Percentiles rank a stretch among this genome's conserved stretches.
These are phyloP conservation scores for Saccopteryx bilineata DNA, from an alignment of 2,113 vertebrate species.

Conservation along the genomic window DNA sequence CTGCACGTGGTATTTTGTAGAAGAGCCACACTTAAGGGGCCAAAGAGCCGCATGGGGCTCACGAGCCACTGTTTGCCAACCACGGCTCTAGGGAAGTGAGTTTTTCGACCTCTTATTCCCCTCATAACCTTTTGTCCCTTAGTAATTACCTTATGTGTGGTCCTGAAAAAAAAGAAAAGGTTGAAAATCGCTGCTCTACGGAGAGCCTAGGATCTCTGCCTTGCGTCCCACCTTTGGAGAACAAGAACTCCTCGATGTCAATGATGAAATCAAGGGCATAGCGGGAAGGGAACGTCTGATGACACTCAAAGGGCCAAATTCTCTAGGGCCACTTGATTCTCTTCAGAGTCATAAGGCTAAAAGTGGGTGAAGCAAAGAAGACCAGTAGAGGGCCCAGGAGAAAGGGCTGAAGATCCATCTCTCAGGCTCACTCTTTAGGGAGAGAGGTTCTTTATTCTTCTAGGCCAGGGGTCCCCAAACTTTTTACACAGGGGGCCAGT, in stretches of 20 bases:
- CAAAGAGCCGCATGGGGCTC: no score
- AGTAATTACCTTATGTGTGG: no score
- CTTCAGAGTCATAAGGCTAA: background rate
- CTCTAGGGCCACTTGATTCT: background rate
- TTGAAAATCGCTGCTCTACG: background rate
- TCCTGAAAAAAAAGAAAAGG: no score
- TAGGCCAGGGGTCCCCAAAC: no score
- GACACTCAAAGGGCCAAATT: background rate
- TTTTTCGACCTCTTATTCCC: no score
- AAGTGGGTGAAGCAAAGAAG: background rate
- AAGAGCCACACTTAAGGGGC: no score
- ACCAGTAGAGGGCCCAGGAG: background rate
- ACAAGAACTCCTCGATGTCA: background rate
- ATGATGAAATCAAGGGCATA: background rate
- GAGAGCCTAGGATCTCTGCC: background rate
- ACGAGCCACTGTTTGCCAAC: no score
- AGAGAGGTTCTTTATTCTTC: constrained; percentile 2
- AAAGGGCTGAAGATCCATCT: background rate
- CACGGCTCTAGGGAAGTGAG: no score
- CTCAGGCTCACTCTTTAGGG: background rate
- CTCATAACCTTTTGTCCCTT: no score
- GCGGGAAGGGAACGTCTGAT: background rate
- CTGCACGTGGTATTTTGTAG: no score
- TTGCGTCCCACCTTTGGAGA: background rate
- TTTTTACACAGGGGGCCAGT: no score